Percentiles rank a stretch among this genome's conserved stretches.
These are phyloP conservation scores for Lasioglossum vierecki DNA, from an alignment of 2,888 invertebrate species.

Conservation along the genomic window DNA sequence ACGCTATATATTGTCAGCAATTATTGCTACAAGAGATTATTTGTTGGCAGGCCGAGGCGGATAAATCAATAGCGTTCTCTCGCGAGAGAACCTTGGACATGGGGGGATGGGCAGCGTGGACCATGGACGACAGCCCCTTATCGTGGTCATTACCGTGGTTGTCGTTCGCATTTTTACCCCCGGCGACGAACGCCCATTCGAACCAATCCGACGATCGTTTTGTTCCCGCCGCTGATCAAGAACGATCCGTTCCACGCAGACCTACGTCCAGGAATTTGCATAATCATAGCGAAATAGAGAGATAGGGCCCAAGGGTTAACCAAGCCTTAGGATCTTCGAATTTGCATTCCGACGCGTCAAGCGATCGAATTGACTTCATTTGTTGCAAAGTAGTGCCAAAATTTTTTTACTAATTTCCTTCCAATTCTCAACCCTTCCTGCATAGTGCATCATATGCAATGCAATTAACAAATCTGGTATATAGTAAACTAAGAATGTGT, in stretches of 20 bases:
- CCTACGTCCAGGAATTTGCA: slow-evolving; percentile 4
- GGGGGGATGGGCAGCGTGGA: slow-evolving; percentile 22
- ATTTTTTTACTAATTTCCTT: too few relatives aligned
- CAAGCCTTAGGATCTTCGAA: not conserved
- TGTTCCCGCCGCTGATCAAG: slow-evolving; percentile 7
- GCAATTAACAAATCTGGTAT: too few relatives aligned
- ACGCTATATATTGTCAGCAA: slow-evolving; percentile 71
- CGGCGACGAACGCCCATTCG: slow-evolving; percentile 36
- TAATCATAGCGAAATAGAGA: not conserved
- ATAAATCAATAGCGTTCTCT: slow-evolving; percentile 70
- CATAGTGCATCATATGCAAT: too few relatives aligned
- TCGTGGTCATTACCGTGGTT: slow-evolving; percentile 56
- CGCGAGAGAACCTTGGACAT: slow-evolving; percentile 32
- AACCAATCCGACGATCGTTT: slow-evolving; percentile 16
- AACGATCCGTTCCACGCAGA: not conserved
- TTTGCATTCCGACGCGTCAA: not conserved
- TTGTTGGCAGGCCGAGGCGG: slow-evolving; percentile 60
- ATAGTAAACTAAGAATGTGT: too few relatives aligned
- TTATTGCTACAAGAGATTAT: slow-evolving; percentile 74
- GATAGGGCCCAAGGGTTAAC: not conserved
- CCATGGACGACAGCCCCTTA: slow-evolving; percentile 52
- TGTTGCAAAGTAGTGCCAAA: not conserved
- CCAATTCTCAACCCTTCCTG: too few relatives aligned
- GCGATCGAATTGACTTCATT: not conserved
- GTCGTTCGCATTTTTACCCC: slow-evolving; percentile 41